Conservation (phyloP, 2,888 invertebrate species). For the Tyria jacobaeae region DNA sequence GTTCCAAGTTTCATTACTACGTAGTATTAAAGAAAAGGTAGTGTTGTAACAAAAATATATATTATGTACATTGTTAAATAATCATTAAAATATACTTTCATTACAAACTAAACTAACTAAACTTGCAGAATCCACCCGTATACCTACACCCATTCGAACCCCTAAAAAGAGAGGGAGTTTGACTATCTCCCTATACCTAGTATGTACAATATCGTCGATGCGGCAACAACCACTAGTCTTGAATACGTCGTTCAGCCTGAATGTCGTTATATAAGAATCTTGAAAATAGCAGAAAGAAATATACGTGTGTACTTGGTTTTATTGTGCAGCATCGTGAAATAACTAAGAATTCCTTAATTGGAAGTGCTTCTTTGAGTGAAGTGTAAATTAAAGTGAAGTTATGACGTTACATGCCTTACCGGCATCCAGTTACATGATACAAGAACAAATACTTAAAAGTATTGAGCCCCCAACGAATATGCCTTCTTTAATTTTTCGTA, state of each 20-base stretch:
- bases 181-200: slow-evolving; percentile 29
- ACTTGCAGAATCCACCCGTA: slow-evolving; percentile 55
- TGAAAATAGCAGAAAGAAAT: slow-evolving; percentile 56
- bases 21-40: no score
- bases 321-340: slow-evolving; percentile 67
- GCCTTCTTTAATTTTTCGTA: slow-evolving; percentile 89
- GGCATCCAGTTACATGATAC: slow-evolving; percentile 81
- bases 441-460: slow-evolving; percentile 80
- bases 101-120: no score
- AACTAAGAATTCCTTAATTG: slow-evolving; percentile 66
- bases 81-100: no score
- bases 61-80: no score
- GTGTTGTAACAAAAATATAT: no score
- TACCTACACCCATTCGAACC: slow-evolving; percentile 45
- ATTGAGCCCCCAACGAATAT: slow-evolving; percentile 80
- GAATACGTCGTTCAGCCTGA: slow-evolving; percentile 68
- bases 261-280: slow-evolving; percentile 71
- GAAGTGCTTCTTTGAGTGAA: slow-evolving; percentile 61
- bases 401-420: slow-evolving; percentile 85
- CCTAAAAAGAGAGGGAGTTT: slow-evolving; percentile 65
- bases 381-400: slow-evolving; percentile 79
- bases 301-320: slow-evolving; percentile 56
- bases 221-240: slow-evolving; percentile 67
- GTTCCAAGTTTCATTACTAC: no score
- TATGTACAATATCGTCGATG: slow-evolving; percentile 61